Evolutionary conservation across 1,140 invertebrate genomes (phyloP).

Genomic region (Venturia canescens): DNA sequence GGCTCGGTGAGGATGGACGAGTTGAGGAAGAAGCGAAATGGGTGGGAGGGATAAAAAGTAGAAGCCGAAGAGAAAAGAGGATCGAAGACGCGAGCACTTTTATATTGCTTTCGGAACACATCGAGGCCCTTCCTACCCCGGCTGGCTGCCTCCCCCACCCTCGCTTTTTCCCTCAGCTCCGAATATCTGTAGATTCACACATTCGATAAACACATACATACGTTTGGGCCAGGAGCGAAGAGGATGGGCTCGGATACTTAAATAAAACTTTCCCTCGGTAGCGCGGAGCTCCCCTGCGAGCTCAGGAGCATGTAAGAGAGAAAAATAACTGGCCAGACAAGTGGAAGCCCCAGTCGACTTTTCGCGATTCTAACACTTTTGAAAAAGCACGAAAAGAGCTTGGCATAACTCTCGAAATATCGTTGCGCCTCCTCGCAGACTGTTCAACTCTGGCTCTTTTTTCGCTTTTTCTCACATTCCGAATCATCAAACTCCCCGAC

Average conservation of each 20-base stretch:
- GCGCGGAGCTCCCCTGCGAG: constrained; percentile 8
- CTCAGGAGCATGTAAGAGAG: neutral
- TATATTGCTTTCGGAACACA: constrained; percentile 50
- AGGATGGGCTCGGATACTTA: constrained; percentile 45
- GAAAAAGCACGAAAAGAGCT: neutral
- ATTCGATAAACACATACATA: neutral
- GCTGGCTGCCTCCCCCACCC: neutral
- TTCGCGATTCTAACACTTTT: constrained; percentile 24
- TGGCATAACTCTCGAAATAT: constrained; percentile 28
- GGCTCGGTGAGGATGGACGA: too few relatives aligned
- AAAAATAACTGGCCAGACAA: constrained; percentile 37
- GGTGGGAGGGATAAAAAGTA: constrained; percentile 22
- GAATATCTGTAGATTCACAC: neutral
- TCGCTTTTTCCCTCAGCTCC: neutral
- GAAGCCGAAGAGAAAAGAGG: constrained; percentile 24
- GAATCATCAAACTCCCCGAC: neutral
- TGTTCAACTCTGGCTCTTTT: neutral
- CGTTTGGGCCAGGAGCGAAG: neutral
- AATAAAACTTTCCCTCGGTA: constrained; percentile 48
- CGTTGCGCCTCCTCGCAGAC: neutral
- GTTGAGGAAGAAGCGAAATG: too few relatives aligned
- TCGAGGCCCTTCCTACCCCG: neutral
- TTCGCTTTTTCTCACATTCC: neutral
- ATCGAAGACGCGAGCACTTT: constrained; percentile 39
- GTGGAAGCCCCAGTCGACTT: constrained; percentile 9